These are phyloP conservation scores for Eupithecia pulchellata DNA, from an alignment of 2,888 invertebrate genomes.

Conservation along the genomic window DNA sequence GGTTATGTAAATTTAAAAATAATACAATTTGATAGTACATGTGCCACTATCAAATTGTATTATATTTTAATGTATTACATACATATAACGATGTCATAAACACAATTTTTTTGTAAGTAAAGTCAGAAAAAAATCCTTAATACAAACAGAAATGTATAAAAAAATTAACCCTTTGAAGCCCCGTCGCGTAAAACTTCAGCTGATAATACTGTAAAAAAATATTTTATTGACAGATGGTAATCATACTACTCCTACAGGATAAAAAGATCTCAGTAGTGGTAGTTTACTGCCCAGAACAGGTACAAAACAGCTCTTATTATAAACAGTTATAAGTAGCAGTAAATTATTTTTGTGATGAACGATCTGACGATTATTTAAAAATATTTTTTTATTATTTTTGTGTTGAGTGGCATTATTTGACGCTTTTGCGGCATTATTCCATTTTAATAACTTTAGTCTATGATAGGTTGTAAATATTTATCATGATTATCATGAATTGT, in stretches of 20 bases:
- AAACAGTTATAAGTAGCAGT: conserved; percentile 39
- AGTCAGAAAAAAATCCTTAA: not conserved
- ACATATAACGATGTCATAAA: too few relatives aligned
- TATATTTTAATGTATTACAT: too few relatives aligned
- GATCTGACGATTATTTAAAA: conserved; percentile 58
- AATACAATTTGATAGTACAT: too few relatives aligned
- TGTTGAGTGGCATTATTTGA: conserved; percentile 49
- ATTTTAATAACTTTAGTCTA: conserved; percentile 41
- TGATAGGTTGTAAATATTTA: conserved; percentile 76
- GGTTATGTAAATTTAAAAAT: too few relatives aligned
- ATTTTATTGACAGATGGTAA: not conserved
- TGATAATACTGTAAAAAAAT: too few relatives aligned
- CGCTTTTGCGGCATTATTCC: conserved; percentile 43
- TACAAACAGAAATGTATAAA: not conserved
- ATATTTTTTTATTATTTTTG: conserved; percentile 45
- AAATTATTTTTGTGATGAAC: conserved; percentile 54
- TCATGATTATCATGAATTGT: conserved; percentile 64
- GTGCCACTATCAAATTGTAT: too few relatives aligned
- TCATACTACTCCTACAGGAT: conserved; percentile 19
- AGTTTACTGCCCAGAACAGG: conserved; percentile 34
- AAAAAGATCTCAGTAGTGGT: conserved; percentile 41
- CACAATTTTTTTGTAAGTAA: not conserved
- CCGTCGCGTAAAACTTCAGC: not conserved
- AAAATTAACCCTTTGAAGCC: not conserved
- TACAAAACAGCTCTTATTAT: conserved; percentile 45